Base-by-base conservation (phyloP, 2,797 vertebrate genomes). In the Oreochromis mossambicus region DNA sequence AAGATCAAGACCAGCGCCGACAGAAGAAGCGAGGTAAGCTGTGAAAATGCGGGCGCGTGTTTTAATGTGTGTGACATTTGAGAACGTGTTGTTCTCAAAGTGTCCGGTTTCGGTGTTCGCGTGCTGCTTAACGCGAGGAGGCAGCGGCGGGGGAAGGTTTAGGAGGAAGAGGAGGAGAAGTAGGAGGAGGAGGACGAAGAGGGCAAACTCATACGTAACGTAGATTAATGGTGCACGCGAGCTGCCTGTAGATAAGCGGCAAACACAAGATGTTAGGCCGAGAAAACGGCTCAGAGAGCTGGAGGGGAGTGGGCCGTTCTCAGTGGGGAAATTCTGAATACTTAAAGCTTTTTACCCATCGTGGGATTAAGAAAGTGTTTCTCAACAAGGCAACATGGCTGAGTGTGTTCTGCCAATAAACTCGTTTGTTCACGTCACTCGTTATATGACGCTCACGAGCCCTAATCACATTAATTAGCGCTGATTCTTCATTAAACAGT, bases 141-240 rank as follows among this genome's bases (percentile, higher is more conserved):
- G 66, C 5, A 51, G n/a, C 17, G 77, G 61, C 7, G 54, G 19
- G 21, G 78, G 3, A 2, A 29, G 43, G 58, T 34, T 43, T 70
- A 17, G 38, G 66, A 70, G n/a, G 36, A 63, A 61, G 61, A 66
- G 7, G 41, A 46, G 36, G 8, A 68, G n/a, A 32, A 77, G 63
- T 36, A 86, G 19, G 80, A 85, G 14, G 81, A 86, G 5, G 88
- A 90, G 61, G 80, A 83, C 81, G 82, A 80, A 88, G 78, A 86
- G 85, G 92, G 81, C 94, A 96, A 96, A 96, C 95, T 95, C 95
- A 94, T 81, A 79, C 88, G 94, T 95, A 95, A 87, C 88, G 86
- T 83, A 94, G 95, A 91, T 93, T 94, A 95, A 91, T 73, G 83
- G 87, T 87, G 82, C 87, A 80, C 76, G 54, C 29, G 58, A 83